Base-by-base conservation (phyloP, 2,797 vertebrate genomes). In the Thunnus albacares region DNA sequence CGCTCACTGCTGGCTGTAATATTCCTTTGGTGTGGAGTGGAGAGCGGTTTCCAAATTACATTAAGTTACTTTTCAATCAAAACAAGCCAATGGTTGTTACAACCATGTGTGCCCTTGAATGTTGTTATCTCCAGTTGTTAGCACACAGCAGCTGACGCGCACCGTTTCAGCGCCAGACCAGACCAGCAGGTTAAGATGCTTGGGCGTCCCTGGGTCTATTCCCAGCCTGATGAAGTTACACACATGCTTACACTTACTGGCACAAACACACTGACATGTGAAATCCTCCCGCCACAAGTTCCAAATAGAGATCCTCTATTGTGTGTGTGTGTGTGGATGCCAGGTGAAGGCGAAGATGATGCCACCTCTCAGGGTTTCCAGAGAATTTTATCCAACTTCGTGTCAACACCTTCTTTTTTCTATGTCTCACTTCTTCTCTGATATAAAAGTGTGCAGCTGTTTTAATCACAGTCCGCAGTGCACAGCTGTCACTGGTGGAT, bases 141-240 rank as follows among this genome's bases (percentile, higher is more conserved):
- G 63, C 74, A 8, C 56, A 49, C 73, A 70, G 43, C 85, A 85
- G 71, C 83, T 87, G 84, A 87, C 72, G 63, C 6, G 59, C 82
- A 69, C 59, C 17, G 8, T 63, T 14, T 72, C 73, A 75, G 43
- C 2, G 12, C 53, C 71, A 68, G 51, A 41, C 13, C 52, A 22
- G 74, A 77, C 30, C 49, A 17, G 70, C 60, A 73, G 77, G 82
- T 84, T 65, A 45, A 71, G 59, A 79, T 67, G 74, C 78, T 79
- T 64, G 75, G 59, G 70, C 22, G 47, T 77, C 75, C 20, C 52
- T 33, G 60, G 63, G 67, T 86, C 80, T 89, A 81, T 89, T 89
- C 82, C 77, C 72, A 79, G 86, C 82, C 71, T 72, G 86, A 79
- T 86, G 83, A 75, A 77, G 85, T 78, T 82, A 84, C 83, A 82